Conservation (phyloP, 2,888 invertebrate genomes). For the Parnassius smintheus region DNA sequence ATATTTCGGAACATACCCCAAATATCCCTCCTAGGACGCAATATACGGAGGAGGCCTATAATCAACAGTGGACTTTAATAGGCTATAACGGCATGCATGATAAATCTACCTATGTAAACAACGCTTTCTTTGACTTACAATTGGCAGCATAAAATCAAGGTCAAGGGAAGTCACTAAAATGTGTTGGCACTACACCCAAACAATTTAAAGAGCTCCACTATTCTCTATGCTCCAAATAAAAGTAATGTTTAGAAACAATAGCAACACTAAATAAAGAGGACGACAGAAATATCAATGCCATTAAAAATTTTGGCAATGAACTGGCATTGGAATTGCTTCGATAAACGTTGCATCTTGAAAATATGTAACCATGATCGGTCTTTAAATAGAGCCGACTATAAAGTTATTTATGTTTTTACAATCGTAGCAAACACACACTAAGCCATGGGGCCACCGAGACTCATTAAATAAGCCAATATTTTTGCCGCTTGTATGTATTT, state of each 20-base stretch:
- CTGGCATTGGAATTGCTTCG: slow-evolving; percentile 9
- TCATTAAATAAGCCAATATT: too few species aligned
- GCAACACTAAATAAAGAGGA: slow-evolving; percentile 6
- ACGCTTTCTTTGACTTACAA: slow-evolving; percentile 5
- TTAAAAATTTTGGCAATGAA: slow-evolving; percentile 27
- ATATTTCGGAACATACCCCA: too few species aligned
- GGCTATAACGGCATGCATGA: too few species aligned
- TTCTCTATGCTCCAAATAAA: slow-evolving; percentile 25
- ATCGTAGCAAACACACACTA: too few species aligned
- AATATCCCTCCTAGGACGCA: too few species aligned
- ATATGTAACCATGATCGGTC: slow-evolving; percentile 6
- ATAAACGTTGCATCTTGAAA: not conserved
- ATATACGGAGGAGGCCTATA: too few species aligned
- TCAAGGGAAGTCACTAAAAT: slow-evolving; percentile 29
- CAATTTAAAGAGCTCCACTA: slow-evolving; percentile 15
- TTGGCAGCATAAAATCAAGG: slow-evolving; percentile 23
- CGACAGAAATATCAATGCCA: slow-evolving; percentile 20
- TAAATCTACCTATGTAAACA: slow-evolving; percentile 9
- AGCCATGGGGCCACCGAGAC: too few species aligned
- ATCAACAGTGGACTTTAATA: too few species aligned
- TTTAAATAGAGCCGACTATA: not conserved
- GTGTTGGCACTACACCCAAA: slow-evolving; percentile 29
- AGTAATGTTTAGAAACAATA: slow-evolving; percentile 32
- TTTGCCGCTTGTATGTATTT: too few species aligned
- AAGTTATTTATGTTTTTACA: too few species aligned